These are phyloP conservation scores for Trichoplusia ni DNA, from an alignment of 1,140 invertebrate species.

Conservation along the genomic window DNA sequence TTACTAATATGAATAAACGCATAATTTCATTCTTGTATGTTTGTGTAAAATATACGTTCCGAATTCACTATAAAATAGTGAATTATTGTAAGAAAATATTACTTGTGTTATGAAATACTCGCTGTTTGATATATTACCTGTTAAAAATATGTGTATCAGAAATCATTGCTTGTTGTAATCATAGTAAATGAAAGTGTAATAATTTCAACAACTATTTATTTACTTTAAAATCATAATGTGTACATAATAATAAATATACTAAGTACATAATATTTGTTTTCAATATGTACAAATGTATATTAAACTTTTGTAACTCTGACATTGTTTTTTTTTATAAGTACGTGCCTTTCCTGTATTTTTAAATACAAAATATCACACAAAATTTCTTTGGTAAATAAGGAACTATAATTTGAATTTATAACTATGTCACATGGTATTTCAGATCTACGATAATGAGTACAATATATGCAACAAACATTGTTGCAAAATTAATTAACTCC, in stretches of 20 bases:
- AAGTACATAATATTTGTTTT: constrained; percentile 70
- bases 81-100: constrained; percentile 45
- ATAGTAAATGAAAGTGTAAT: constrained; percentile 63
- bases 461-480: too few species aligned
- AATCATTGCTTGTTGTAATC: constrained; percentile 39
- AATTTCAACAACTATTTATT: constrained; percentile 74
- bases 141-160: constrained; percentile 43
- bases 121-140: constrained; percentile 55
- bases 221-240: constrained; percentile 57
- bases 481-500: too few species aligned
- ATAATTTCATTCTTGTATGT: not conserved
- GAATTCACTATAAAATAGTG: constrained; percentile 64
- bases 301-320: constrained; percentile 59
- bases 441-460: too few species aligned
- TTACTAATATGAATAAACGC: not conserved
- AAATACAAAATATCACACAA: not conserved
- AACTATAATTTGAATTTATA: constrained; percentile 10
- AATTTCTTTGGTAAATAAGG: constrained; percentile 34
- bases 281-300: constrained; percentile 79
- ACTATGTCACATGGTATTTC: too few species aligned
- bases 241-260: constrained; percentile 67
- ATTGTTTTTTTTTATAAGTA: constrained; percentile 38
- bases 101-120: constrained; percentile 58
- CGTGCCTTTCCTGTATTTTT: constrained; percentile 11
- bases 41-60: not conserved